Base-by-base conservation (phyloP, 2,113 vertebrate genomes). In the Gulo gulo region DNA sequence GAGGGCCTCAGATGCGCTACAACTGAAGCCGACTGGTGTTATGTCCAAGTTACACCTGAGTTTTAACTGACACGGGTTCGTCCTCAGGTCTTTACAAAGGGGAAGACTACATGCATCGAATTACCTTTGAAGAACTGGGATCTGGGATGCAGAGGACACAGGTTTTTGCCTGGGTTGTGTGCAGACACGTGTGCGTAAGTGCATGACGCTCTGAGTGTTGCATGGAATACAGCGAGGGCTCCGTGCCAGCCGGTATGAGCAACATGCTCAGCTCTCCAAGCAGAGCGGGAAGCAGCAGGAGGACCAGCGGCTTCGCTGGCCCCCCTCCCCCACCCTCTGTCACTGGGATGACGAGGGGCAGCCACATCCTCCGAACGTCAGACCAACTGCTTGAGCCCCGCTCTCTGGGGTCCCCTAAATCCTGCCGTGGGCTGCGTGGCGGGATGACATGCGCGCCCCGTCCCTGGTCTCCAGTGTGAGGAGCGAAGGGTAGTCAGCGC, bases 181-280 rank as follows among this genome's bases (percentile, higher is more conserved):
- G 55, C 29, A 42, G 79, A 45, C 26, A 42, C 0, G 4, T 67
- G 26, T 11, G 10, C 71, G 50, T 10, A 36, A 47, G 65, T 7
- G 15, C 23, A 23, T 26, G 39, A 14, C 13, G 23, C 10, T 14
- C 13, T 10, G 3, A 39, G 47, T 47, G 31, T 42, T 8, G 18
- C 1, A 12, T 52, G 42, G 39, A 67, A 24, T 4, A 67, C 18
- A 13, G 71, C 1, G 23, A 42, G 71, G 11, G 71, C 24, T 45
- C 12, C 0, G 39, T 5, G 39, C 59, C 10, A 1, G 23, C 39
- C 1, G 31, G 14, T 7, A 1, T 15, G 71, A 67, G 18, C 36
- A 45, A 29, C 55, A 39, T 7, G 61, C n/a, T 36, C 29, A 39
- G 73, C 57, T 93, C 73, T 85, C 29, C 39, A 82, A 52, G 86